Conservation (phyloP, 2,888 invertebrate species). For the Ennomos quercinarius region DNA sequence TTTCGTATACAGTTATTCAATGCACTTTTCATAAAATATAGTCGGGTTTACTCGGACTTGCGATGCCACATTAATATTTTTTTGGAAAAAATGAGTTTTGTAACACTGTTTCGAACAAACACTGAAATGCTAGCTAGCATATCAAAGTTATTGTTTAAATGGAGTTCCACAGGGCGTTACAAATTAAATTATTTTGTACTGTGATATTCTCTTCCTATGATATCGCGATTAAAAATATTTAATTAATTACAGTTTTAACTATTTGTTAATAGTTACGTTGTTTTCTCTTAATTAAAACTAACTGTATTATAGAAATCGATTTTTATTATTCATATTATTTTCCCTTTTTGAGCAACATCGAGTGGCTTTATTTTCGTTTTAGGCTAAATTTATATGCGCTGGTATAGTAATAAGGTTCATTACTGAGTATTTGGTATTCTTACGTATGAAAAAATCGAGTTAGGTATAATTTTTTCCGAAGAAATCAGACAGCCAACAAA, state of each 20-base stretch:
- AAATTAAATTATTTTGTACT: constrained; percentile 55
- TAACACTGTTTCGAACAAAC: background rate
- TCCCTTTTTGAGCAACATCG: background rate
- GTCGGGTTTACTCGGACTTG: no score
- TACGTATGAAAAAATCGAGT: no score
- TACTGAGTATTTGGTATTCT: no score
- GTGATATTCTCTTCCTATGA: constrained; percentile 76
- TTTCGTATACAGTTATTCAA: no score
- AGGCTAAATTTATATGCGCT: no score
- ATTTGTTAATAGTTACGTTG: constrained; percentile 62
- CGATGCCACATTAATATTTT: no score
- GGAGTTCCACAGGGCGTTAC: constrained; percentile 42
- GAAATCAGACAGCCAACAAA: no score
- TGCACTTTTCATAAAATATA: no score
- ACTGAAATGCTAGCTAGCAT: background rate
- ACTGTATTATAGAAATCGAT: constrained; percentile 42
- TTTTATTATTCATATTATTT: constrained; percentile 21
- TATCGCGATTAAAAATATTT: constrained; percentile 58
- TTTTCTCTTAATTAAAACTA: constrained; percentile 49
- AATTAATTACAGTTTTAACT: constrained; percentile 49
- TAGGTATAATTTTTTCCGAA: no score
- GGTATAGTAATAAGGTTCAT: no score
- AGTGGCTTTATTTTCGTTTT: no score
- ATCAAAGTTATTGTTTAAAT: constrained; percentile 12
- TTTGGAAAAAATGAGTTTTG: background rate